Conservation (phyloP, 2,797 vertebrate species). For the Urosaurus nigricauda region DNA sequence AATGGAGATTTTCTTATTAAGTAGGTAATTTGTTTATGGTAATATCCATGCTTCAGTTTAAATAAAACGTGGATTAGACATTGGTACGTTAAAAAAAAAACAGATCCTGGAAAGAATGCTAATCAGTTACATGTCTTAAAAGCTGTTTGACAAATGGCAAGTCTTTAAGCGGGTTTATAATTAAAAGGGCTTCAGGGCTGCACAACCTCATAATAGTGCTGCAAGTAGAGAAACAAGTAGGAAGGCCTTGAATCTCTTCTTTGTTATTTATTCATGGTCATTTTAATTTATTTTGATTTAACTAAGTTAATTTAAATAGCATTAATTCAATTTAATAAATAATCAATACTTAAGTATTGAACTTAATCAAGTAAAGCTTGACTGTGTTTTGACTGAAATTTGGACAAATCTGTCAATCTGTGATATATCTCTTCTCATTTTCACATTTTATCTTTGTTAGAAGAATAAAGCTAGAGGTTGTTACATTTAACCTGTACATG, state of each 20-base stretch:
- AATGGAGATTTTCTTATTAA: slow-evolving; percentile 19
- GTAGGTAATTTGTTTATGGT: slow-evolving; percentile 19
- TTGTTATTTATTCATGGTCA: not conserved
- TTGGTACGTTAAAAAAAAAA: not conserved
- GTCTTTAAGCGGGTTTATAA: not conserved
- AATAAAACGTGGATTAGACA: not conserved
- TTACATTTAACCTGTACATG: not conserved
- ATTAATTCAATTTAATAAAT: too few relatives aligned
- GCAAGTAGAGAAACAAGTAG: not conserved
- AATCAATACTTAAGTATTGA: too few relatives aligned
- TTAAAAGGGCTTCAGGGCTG: not conserved
- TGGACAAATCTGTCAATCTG: not conserved
- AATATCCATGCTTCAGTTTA: slow-evolving; percentile 4
- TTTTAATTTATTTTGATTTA: not conserved
- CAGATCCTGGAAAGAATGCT: not conserved
- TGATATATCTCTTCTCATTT: not conserved
- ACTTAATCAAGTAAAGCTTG: too few relatives aligned
- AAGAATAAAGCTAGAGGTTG: not conserved
- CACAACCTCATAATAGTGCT: not conserved
- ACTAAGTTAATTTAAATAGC: too few relatives aligned
- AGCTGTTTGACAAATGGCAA: not conserved
- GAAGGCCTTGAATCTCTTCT: not conserved
- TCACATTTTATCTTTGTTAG: not conserved
- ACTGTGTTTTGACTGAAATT: not conserved
- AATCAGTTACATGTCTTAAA: not conserved